Evolutionary conservation across 2,888 invertebrate genomes (phyloP), one percentile per base, ranked within the genome.

Genomic region (Lithosia quadra): DNA sequence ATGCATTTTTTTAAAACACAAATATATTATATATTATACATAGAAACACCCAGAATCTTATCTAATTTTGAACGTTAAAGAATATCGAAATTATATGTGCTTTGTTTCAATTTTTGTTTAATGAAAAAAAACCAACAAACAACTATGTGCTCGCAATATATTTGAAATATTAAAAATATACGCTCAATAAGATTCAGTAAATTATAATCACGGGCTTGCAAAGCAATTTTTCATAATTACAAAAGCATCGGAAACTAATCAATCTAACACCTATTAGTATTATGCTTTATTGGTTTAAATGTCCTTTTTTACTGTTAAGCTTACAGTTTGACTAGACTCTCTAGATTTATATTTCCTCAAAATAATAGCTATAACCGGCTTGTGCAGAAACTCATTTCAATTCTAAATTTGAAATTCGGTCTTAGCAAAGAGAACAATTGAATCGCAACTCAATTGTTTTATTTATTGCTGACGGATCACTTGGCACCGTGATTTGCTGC

Each of bases 391-490:
- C 15, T 60, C 11, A 60, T 60, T 60, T 5, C 13, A 36, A 11
- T 13, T 10, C 10, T 1, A 34, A n/a, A 1, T 39, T 60, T 39
- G 2, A 39, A 60, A 15, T 22, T 36, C 0, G 15, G 2, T 60
- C 15, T 36, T 59, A 34, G 39, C 18, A 18, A 39, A 39, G 15
- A 22, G 18, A 39, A 60, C 15, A 60, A 39, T 22, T 22, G 21
- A 21, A 34, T 34, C 7, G 59, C 7, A 22, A 34, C 59, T 34
- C 22, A 22, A 60, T 60, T 39, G 10, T 60, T 22, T 10, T 4
- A 24, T 60, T 60, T 60, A 60, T 39, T 60, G 60, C 60, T 60
- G 60, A 60, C 36, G 39, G 39, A 60, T 60, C 60, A 24, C 60
- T 60, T 60, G 39, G 60, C 60, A 60, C 15, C 15, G 18, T 24